Percentiles rank a stretch among this genome's conserved stretches.
These are phyloP conservation scores for Riptortus pedestris DNA, from an alignment of 1,140 invertebrate genomes.

Conservation along the genomic window DNA sequence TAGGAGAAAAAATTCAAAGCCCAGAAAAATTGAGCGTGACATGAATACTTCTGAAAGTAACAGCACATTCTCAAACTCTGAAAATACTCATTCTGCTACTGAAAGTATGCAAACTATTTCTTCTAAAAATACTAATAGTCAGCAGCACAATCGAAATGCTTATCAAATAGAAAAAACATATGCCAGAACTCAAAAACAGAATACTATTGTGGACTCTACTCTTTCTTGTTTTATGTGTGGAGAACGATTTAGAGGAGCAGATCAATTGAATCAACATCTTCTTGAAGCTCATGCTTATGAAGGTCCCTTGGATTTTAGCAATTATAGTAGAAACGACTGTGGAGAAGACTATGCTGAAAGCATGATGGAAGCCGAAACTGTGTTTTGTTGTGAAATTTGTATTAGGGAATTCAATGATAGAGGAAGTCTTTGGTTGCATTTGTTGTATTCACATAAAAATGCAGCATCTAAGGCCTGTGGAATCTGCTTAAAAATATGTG, in stretches of 20 bases:
- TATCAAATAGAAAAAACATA: neutral
- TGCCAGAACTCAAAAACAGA: conserved; percentile 33
- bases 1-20: conserved; percentile 33
- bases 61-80: neutral
- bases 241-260: conserved; percentile 17
- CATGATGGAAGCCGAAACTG: conserved; percentile 34
- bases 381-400: conserved; percentile 44
- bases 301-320: neutral
- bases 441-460: conserved; percentile 45
- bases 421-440: conserved; percentile 46
- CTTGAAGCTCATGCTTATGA: conserved; percentile 37
- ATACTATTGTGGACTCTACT: too few species aligned
- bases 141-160: too few species aligned
- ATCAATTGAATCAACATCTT: conserved; percentile 39
- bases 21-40: conserved; percentile 33
- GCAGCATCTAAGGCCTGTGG: conserved; percentile 46
- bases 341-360: conserved; percentile 28
- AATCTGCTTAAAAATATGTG: conserved; percentile 45
- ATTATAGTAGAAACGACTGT: neutral
- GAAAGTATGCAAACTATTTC: neutral
- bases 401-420: conserved; percentile 43
- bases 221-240: conserved; percentile 33
- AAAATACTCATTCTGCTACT: conserved; percentile 10
- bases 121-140: too few species aligned
- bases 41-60: neutral